Percentiles rank a stretch among this genome's conserved stretches.
Conservation (phyloP, 2,888 invertebrate species). For the Ethmia dodecea region DNA sequence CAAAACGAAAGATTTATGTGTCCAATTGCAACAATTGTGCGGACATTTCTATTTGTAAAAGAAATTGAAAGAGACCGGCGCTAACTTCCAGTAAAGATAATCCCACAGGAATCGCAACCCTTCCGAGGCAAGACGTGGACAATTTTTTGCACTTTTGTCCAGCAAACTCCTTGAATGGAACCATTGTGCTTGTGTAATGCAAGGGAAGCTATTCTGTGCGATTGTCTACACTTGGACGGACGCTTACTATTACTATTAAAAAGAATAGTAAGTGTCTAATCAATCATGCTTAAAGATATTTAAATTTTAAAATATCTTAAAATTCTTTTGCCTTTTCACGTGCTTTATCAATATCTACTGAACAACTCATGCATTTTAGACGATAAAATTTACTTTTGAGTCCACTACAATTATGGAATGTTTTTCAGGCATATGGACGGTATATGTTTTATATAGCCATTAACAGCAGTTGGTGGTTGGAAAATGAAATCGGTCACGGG, state of each 20-base stretch:
- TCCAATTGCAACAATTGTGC: slow-evolving; percentile 33
- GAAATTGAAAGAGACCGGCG: slow-evolving; percentile 45
- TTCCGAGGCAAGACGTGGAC: slow-evolving; percentile 27
- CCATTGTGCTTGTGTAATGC: slow-evolving; percentile 54
- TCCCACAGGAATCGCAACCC: slow-evolving; percentile 56
- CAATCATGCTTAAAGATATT: too few relatives aligned
- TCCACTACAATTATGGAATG: too few relatives aligned
- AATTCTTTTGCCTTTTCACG: too few relatives aligned
- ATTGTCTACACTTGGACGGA: slow-evolving; percentile 52
- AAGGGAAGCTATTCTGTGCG: slow-evolving; percentile 60
- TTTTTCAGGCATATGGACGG: too few relatives aligned
- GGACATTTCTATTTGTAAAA: slow-evolving; percentile 15
- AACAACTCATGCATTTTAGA: too few relatives aligned
- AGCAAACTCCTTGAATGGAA: slow-evolving; percentile 39
- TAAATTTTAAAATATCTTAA: too few relatives aligned
- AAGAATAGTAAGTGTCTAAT: too few relatives aligned
- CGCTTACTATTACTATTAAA: slow-evolving; percentile 38
- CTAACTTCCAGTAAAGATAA: slow-evolving; percentile 54
- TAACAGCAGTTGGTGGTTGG: too few relatives aligned
- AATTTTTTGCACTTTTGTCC: slow-evolving; percentile 36
- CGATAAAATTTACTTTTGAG: too few relatives aligned
- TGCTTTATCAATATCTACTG: too few relatives aligned
- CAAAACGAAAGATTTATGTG: slow-evolving; percentile 29
- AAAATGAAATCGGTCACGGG: too few relatives aligned
- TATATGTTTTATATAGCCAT: too few relatives aligned